These are phyloP conservation scores for Punctoribates punctum DNA, from an alignment of 2,888 invertebrate species.

Conservation along the genomic window DNA sequence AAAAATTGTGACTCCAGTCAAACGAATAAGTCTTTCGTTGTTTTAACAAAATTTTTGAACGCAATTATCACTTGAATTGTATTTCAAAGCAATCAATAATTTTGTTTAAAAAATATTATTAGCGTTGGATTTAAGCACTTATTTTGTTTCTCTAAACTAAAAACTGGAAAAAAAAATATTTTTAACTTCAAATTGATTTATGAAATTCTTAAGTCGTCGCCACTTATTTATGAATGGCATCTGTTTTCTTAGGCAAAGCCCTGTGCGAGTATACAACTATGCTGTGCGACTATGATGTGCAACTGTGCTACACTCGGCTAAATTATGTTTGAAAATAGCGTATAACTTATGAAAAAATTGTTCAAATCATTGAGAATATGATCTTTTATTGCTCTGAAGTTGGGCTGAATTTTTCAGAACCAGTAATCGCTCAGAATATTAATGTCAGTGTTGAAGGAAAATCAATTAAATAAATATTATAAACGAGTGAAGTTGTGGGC, in stretches of 20 bases:
- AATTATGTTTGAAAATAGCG: slow-evolving; percentile 13
- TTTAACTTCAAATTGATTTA: slow-evolving; percentile 2
- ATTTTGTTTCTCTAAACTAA: background rate
- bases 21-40: no score
- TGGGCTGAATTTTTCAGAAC: background rate
- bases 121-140: background rate
- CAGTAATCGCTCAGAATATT: background rate
- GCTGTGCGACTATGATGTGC: no score
- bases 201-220: background rate
- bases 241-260: background rate
- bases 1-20: no score
- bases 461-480: slow-evolving; percentile 29
- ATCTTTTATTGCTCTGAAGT: background rate
- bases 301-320: background rate
- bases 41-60: no score
- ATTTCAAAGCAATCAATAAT: no score
- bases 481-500: slow-evolving; percentile 2
- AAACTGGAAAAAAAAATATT: background rate
- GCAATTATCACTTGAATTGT: no score
- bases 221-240: slow-evolving; percentile 20
- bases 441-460: slow-evolving; percentile 8
- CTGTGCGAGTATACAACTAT: no score
- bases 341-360: background rate
- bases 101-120: no score
- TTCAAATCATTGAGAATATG: background rate